phyloP scores from a whole-genome alignment of 2,113 vertebrate species.

The Quiscalus mexicanus region DNA sequence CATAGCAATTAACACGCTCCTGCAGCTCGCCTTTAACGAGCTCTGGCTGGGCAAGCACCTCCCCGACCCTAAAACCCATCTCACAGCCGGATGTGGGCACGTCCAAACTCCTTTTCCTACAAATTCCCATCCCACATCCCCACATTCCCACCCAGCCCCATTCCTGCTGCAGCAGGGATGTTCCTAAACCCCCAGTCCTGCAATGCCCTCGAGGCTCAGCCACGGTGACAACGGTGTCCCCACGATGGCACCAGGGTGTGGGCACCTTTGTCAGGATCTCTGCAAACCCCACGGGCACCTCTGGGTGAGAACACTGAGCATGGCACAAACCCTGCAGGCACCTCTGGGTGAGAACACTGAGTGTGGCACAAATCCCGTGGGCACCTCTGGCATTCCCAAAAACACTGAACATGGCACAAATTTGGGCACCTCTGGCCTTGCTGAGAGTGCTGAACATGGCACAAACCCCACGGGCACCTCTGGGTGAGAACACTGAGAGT shows the following conservation, averaged over 20 bases:
- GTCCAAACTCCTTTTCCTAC: neutral
- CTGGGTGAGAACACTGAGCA: no score
- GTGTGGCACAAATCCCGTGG: no score
- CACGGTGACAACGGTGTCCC: rapidly evolving
- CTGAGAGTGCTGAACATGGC: no score
- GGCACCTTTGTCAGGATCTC: rapidly evolving
- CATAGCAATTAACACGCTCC: rapidly evolving
- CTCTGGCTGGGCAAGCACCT: neutral
- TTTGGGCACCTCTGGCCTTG: no score
- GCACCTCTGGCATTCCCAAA: no score
- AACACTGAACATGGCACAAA: no score
- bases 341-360: no score
- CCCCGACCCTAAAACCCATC: neutral
- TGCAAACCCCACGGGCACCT: rapidly evolving
- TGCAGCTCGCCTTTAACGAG: rapidly evolving
- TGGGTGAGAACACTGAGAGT: rapidly evolving
- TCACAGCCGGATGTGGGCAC: neutral
- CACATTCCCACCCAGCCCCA: rapidly evolving
- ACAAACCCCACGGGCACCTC: no score
- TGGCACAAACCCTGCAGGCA: no score
- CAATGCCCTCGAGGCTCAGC: no score
- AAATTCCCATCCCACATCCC: neutral
- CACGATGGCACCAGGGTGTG: rapidly evolving
- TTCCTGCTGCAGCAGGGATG: rapidly evolving
- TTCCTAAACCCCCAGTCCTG: neutral